Base-by-base conservation (phyloP, 2,113 vertebrate species). In the Peromyscus californicus region DNA sequence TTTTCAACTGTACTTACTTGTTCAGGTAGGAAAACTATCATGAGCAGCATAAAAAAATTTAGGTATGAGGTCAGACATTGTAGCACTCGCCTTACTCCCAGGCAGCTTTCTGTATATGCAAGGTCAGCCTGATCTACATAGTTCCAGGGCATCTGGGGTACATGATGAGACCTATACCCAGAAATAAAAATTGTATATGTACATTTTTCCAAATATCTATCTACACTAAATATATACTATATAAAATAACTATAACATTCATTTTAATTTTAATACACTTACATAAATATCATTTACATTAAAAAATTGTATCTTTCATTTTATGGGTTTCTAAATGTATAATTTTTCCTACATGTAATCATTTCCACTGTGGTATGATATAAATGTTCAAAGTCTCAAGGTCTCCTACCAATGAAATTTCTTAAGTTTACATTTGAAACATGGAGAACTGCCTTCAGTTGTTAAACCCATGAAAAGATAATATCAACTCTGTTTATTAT, bases 371-470 rank as follows among this genome's bases (percentile, higher is more conserved):
- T 88, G 75, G 1, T 75, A 11, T 74, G 13, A 22, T 86, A 80
- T 22, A 36, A 79, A 31, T 80, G 51, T 95, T 96, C 72, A 74
- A 89, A 89, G 51, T 67, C 12, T 91, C 26, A 84, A 59, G 13
- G 19, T 90, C 45, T 95, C 74, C 42, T 9, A 67, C 33, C 19
- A 80, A 1, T 59, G 36, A 94, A 83, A 42, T 83, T 91, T 29
- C 51, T 95, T 89, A 70, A 16, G 86, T 96, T 94, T 93, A 65
- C n/a, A 31, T 92, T 87, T 80, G 33, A 87, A 96, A 93, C 45
- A 74, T 63, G 21, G 74, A 76, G 94, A 84, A 88, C 19, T 79
- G 11, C 7, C 45, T 92, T 93, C 17, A 95, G 0, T 91, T 91
- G 19, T 61, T 90, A 82, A 91, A 72, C 6, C 17, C 72, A 6